Evolutionary conservation across 92 coral and sea anemone species (phyloP).

Genomic region (Heliopora coerulea): DNA sequence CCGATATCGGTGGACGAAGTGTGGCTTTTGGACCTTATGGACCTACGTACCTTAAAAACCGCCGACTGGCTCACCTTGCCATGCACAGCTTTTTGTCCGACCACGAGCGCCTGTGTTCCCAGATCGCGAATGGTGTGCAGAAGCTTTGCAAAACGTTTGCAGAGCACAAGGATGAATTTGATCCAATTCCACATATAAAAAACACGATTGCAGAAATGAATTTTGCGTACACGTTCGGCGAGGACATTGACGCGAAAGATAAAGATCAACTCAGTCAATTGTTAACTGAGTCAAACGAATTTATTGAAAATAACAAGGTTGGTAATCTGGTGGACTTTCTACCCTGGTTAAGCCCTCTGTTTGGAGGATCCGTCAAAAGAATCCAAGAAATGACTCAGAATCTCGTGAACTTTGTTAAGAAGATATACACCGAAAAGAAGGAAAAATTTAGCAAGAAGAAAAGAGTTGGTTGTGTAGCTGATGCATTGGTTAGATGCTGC

Average conservation of each 20-base stretch:
- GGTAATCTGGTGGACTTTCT: slow-evolving; percentile 87
- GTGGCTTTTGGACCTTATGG: slow-evolving; percentile 89
- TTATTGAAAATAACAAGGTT: slow-evolving; percentile 77
- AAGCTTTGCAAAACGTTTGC: slow-evolving; percentile 62
- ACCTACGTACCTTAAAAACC: slow-evolving; percentile 74
- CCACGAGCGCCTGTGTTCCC: slow-evolving; percentile 56
- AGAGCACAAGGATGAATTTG: slow-evolving; percentile 65
- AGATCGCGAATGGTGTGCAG: slow-evolving; percentile 8
- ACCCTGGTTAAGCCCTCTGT: slow-evolving; percentile 87
- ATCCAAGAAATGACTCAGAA: slow-evolving; percentile 70
- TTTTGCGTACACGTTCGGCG: slow-evolving; percentile 78
- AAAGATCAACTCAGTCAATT: slow-evolving; percentile 67
- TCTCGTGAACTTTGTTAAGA: slow-evolving; percentile 65
- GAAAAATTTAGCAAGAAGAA: slow-evolving; percentile 3
- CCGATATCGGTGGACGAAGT: slow-evolving; percentile 74
- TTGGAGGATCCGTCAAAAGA: slow-evolving; percentile 64
- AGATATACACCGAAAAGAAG: slow-evolving; percentile 56
- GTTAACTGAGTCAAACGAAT: slow-evolving; percentile 81
- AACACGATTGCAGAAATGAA: slow-evolving; percentile 64
- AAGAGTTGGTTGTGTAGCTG: slow-evolving; percentile 54
- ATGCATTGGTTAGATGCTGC: slow-evolving; percentile 52
- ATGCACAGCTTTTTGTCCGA: slow-evolving; percentile 72
- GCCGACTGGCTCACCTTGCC: slow-evolving; percentile 86
- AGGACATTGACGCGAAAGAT: slow-evolving; percentile 58
- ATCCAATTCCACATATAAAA: slow-evolving; percentile 64